These are phyloP conservation scores for Rhagoletis pomonella DNA, from an alignment of 1,140 invertebrate genomes.

Conservation along the genomic window DNA sequence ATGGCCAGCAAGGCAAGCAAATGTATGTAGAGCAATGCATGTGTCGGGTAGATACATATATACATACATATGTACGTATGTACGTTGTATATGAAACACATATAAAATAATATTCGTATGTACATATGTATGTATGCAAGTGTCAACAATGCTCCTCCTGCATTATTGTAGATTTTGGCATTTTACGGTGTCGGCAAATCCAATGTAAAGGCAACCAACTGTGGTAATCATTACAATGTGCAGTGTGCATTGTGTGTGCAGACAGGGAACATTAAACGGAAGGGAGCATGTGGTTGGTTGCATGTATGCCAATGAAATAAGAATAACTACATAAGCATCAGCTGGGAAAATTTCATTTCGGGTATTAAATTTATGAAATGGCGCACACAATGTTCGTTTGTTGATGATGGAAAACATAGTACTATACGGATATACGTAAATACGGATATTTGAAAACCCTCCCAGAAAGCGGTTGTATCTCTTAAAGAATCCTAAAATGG, in stretches of 20 bases:
- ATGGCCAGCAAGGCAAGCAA: neutral
- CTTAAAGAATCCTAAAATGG: too few species aligned
- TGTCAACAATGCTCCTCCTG: neutral
- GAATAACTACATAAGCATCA: constrained; percentile 1
- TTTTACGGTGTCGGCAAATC: constrained; percentile 20
- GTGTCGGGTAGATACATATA: neutral
- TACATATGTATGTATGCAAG: neutral
- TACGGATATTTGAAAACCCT: too few species aligned
- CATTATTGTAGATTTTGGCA: constrained; percentile 1
- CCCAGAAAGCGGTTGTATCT: too few species aligned
- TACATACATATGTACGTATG: neutral
- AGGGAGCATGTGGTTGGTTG: neutral
- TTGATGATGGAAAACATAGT: too few species aligned
- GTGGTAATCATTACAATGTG: neutral
- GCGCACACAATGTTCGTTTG: neutral
- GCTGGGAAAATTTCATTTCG: constrained; percentile 24
- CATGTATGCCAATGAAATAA: constrained; percentile 1
- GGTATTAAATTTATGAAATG: constrained; percentile 45
- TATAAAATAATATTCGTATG: neutral
- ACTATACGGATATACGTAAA: too few species aligned
- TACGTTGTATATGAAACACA: neutral
- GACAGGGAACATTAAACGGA: neutral
- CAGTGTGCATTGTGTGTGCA: neutral
- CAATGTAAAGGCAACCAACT: neutral
- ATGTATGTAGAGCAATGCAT: neutral